These are phyloP conservation scores for Tetragonula carbonaria DNA, from an alignment of 2,888 invertebrate genomes.

Conservation along the genomic window DNA sequence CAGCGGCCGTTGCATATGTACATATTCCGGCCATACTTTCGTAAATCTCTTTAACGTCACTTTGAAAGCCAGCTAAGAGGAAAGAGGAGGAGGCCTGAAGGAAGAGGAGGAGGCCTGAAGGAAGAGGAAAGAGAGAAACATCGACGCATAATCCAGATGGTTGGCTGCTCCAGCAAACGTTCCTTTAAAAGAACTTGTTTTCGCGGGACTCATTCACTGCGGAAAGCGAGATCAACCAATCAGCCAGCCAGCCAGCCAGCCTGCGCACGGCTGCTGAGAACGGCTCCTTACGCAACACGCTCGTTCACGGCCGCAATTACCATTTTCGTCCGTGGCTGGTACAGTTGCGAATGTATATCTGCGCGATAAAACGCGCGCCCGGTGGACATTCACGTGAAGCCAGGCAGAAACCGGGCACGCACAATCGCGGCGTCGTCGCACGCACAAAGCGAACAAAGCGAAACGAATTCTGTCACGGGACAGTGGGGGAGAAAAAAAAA, in stretches of 20 bases:
- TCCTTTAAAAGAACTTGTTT: not conserved
- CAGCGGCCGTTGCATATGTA: not conserved
- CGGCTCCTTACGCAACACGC: not conserved
- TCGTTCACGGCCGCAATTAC: constrained; percentile 13
- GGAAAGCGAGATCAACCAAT: not conserved
- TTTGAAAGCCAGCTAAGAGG: not conserved
- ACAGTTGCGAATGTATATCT: not conserved
- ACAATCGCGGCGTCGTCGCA: not conserved
- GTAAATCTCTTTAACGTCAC: not conserved
- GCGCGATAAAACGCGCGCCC: constrained; percentile 11
- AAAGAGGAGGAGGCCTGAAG: not conserved
- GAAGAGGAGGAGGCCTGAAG: too few species aligned
- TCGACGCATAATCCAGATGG: not conserved
- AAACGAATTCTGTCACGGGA: not conserved
- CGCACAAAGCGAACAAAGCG: not conserved
- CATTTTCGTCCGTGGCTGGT: not conserved
- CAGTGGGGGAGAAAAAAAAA: not conserved
- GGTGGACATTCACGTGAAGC: constrained; percentile 20
- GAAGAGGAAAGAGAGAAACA: too few species aligned
- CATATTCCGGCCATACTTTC: not conserved
- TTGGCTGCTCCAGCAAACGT: not conserved
- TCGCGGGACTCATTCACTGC: constrained; percentile 6
- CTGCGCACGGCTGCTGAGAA: too few species aligned
- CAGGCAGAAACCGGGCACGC: constrained; percentile 1
- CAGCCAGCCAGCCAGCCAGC: not conserved